These are phyloP conservation scores for Calliphora vicina DNA, from an alignment of 1,140 invertebrate genomes.

Conservation along the genomic window DNA sequence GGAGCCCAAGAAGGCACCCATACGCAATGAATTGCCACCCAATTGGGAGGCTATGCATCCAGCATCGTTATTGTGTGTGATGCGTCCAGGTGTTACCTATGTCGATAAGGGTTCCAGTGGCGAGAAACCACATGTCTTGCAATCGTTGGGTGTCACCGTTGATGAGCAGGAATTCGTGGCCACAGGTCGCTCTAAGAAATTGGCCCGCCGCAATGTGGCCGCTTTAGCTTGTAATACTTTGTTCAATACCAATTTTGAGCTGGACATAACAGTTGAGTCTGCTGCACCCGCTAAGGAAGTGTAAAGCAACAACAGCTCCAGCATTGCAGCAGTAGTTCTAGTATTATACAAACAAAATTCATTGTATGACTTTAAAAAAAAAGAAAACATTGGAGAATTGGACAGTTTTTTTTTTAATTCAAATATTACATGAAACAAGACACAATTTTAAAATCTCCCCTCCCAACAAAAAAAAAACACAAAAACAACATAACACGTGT, in stretches of 20 bases:
- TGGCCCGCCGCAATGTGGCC: conserved; percentile 66
- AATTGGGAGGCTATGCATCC: conserved; percentile 73
- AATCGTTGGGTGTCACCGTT: conserved; percentile 65
- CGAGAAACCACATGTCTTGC: conserved; percentile 69
- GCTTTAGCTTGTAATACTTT: conserved; percentile 64
- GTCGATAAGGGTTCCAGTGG: conserved; percentile 68
- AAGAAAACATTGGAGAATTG: too few species aligned
- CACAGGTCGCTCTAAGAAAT: conserved; percentile 65
- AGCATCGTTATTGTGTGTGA: conserved; percentile 74
- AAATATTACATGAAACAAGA: too few species aligned
- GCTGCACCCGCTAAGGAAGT: too few species aligned
- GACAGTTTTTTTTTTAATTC: too few species aligned
- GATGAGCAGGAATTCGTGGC: conserved; percentile 66
- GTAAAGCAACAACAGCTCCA: too few species aligned
- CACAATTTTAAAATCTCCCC: too few species aligned
- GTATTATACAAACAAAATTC: too few species aligned
- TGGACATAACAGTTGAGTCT: not conserved
- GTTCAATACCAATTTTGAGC: conserved; percentile 60
- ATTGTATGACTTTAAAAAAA: too few species aligned
- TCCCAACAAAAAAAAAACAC: too few species aligned
- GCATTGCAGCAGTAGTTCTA: not conserved
- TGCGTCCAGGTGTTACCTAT: conserved; percentile 74
- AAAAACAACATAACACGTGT: not conserved
- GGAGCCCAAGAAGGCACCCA: conserved; percentile 61
- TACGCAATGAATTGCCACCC: conserved; percentile 66